Evolutionary conservation across 2,797 vertebrate genomes (phyloP), one percentile per base, ranked within the genome.

Genomic region (Taeniopygia guttata): DNA sequence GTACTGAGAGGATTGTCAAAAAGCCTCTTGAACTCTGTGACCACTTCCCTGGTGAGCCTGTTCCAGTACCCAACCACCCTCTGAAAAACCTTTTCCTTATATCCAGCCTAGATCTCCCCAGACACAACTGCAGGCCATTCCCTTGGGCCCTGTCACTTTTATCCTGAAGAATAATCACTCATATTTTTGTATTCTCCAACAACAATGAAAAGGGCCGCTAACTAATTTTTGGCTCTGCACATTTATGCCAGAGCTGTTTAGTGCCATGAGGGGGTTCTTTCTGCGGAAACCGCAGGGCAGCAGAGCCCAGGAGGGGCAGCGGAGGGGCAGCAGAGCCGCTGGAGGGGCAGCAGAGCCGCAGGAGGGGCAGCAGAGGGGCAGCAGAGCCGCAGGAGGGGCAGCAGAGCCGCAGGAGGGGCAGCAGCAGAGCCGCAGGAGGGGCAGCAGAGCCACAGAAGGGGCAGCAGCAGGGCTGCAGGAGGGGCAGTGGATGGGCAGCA

Each of bases 201-300:
- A 54, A 21, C 16, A 62, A 12, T 1, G 8, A 20, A 34, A 79
- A 84, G 49, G 40, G 38, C 26, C 19, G 25, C 29, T 3, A 59
- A 32, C 21, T 67, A 1, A 22, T 64, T 55, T 59, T 43, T 0
- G 0, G 42, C 42, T 30, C 30, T 0, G 16, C 12, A 16, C n/a
- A 9, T 23, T 16, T 13, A 45, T 11, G 20, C 8, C 32, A 52
- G 16, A 16, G n/a, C 2, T 11, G 26, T 21, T 63, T 6, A 22
- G 25, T 15, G 51, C 27, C 18, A 21, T 5, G 27, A 54, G 20
- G 10, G 27, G 10, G 8, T 2, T 29, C 32, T 63, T 74, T 63
- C 60, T 54, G 78, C 42, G 34, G 17, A 32, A 52, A 67, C 3
- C 46, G 42, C 13, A 8, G 7, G 7, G 5, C 21, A 16, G 60